Conservation (phyloP, 2,797 vertebrate genomes). For the Chrysocyon brachyurus region DNA sequence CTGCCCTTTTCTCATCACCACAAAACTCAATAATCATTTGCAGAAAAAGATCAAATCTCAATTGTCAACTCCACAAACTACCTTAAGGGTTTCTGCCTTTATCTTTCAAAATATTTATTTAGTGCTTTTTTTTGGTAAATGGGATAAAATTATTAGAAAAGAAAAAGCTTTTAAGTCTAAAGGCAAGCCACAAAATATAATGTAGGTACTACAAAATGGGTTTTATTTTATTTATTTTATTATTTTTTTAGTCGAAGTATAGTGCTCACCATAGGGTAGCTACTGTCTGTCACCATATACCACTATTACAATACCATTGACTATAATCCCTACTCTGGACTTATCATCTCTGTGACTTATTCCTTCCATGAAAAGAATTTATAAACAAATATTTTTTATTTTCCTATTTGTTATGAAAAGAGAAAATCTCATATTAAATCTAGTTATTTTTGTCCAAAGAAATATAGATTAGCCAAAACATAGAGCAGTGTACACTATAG, state of each 20-base stretch:
- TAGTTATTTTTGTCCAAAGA: neutral
- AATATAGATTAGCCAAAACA: conserved; percentile 42
- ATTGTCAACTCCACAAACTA: neutral
- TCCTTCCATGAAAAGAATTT: neutral
- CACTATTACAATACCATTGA: neutral
- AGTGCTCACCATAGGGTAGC: neutral
- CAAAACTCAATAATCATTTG: conserved; percentile 36
- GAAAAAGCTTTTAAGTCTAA: conserved; percentile 3
- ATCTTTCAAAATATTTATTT: conserved; percentile 50
- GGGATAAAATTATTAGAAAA: neutral
- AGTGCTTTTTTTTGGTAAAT: neutral
- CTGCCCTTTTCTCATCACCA: neutral
- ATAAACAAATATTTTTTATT: neutral
- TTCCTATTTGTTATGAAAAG: conserved; percentile 42
- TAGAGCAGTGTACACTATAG: neutral
- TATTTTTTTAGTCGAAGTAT: neutral
- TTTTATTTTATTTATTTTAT: neutral
- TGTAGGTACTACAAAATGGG: neutral
- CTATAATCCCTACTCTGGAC: neutral
- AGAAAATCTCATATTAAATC: conserved; percentile 5
- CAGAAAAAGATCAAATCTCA: neutral
- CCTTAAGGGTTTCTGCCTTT: neutral
- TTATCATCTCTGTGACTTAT: neutral
- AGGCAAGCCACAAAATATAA: conserved; percentile 59
- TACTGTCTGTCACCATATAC: neutral